Conservation (phyloP, 2,113 vertebrate genomes). For the Pipra filicauda region DNA sequence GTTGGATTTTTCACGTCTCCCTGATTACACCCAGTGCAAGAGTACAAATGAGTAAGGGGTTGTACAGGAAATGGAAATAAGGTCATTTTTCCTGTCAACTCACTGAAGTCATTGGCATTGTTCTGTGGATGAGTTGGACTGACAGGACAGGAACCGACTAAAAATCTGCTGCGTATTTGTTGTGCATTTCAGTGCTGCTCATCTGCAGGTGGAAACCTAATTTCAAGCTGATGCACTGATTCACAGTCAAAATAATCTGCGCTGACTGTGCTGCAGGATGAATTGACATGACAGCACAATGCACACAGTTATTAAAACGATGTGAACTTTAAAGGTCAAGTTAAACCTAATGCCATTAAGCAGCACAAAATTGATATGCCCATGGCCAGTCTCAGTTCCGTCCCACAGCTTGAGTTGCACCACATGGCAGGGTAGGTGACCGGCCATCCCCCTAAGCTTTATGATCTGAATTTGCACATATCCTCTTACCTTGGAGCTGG, state of each 20-base stretch:
- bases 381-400: neutral
- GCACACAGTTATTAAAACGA: neutral
- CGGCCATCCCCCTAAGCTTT: neutral
- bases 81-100: slow-evolving; percentile 39
- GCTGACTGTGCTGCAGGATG: neutral
- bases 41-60: neutral
- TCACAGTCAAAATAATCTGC: slow-evolving; percentile 27
- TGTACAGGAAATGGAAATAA: slow-evolving; percentile 46
- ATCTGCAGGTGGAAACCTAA: neutral
- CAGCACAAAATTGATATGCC: neutral
- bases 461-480: neutral
- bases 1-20: neutral
- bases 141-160: slow-evolving; percentile 2
- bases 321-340: neutral
- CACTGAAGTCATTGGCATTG: slow-evolving; percentile 4
- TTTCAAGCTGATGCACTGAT: neutral
- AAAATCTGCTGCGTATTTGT: neutral
- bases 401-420: neutral
- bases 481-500: neutral
- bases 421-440: rapidly evolving
- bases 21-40: neutral
- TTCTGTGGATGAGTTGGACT: slow-evolving; percentile 9
- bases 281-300: neutral
- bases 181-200: neutral
- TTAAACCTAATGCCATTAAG: neutral